Base-by-base conservation (phyloP, 2,113 vertebrate genomes). In the Bubalus kerabau region DNA sequence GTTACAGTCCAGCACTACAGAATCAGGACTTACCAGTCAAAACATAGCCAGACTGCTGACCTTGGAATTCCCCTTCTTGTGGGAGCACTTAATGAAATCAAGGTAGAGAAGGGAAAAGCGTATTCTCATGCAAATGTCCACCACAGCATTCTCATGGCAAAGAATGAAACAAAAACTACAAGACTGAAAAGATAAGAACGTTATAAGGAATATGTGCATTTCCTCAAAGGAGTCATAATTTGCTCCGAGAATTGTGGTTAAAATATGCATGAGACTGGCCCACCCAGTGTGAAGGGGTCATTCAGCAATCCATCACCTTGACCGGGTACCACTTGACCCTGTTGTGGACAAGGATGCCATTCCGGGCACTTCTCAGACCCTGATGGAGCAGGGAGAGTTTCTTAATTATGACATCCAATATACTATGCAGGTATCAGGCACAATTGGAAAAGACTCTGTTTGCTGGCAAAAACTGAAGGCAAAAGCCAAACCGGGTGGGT, bases 351-450 rank as follows among this genome's bases (percentile, higher is more conserved):
- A 2, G n/a, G 52, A 16, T 16, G n/a, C 21, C 21, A 9, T 56
- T 83, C 7, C 52, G 40, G 50, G 23, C n/a, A 36, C 2, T 7
- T 56, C 81, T 83, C 52, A 15, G 21, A 56, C n/a, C 52, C 32
- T 56, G n/a, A 36, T 15, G 52, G 13, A 5, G n/a, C 32, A 26
- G 52, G 81, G 1, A 23, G 12, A 24, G 21, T 36, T 83, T n/a
- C 50, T 82, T 54, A 83, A 24, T 54, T 13, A 54, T 5, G 19
- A 16, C 3, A 1, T 54, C 32, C 19, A 40, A 1, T 36, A 8
- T 54, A n/a, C 7, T 43, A 1, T 17, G 12, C 5, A 1, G 11
- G 3, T 11, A 0, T 0, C 9, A 6, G 5, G 9, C 21, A 19
- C 12, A 7, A 15, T 0, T 14, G 40, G 71, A 43, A 26, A 7